These are phyloP conservation scores for Agrilus mali DNA, from an alignment of 2,888 invertebrate species.

Conservation along the genomic window DNA sequence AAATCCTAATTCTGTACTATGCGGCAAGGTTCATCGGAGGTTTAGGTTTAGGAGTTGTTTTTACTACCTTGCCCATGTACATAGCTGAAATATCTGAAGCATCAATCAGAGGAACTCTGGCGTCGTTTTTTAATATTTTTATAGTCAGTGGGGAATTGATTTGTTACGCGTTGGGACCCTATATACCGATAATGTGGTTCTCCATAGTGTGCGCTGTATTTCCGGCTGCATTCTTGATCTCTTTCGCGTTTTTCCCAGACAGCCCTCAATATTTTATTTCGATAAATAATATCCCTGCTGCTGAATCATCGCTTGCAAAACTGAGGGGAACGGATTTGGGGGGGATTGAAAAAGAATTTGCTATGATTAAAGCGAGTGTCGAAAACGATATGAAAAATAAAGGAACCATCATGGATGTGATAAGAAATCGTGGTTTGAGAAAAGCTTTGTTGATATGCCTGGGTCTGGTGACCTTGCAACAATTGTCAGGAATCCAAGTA, in stretches of 20 bases:
- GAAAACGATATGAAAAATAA: too few relatives aligned
- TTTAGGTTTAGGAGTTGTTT: constrained; percentile 44
- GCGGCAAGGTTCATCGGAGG: constrained; percentile 12
- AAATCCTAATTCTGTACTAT: constrained; percentile 5
- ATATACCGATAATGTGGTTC: constrained; percentile 47
- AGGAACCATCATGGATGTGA: too few relatives aligned
- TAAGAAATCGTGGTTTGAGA: too few relatives aligned
- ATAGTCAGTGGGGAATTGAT: constrained; percentile 55
- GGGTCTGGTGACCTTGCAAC: constrained; percentile 14
- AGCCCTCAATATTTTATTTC: constrained; percentile 57
- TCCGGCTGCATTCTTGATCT: constrained; percentile 38
- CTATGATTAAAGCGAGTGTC: constrained; percentile 21
- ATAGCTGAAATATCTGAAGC: constrained; percentile 75
- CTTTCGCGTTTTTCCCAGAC: constrained; percentile 63
- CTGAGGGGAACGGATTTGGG: constrained; percentile 47
- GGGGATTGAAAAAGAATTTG: constrained; percentile 36
- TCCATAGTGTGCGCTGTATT: constrained; percentile 37
- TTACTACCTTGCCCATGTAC: constrained; percentile 70
- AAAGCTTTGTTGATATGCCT: constrained; percentile 13
- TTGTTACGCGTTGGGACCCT: constrained; percentile 58
- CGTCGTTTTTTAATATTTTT: constrained; percentile 53
- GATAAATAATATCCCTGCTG: constrained; percentile 45
- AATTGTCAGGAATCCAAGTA: constrained; percentile 16
- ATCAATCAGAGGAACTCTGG: constrained; percentile 62
- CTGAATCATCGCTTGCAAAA: constrained; percentile 39